These are phyloP conservation scores for Bombycilla garrulus DNA, from an alignment of 2,113 vertebrate species.

Conservation along the genomic window DNA sequence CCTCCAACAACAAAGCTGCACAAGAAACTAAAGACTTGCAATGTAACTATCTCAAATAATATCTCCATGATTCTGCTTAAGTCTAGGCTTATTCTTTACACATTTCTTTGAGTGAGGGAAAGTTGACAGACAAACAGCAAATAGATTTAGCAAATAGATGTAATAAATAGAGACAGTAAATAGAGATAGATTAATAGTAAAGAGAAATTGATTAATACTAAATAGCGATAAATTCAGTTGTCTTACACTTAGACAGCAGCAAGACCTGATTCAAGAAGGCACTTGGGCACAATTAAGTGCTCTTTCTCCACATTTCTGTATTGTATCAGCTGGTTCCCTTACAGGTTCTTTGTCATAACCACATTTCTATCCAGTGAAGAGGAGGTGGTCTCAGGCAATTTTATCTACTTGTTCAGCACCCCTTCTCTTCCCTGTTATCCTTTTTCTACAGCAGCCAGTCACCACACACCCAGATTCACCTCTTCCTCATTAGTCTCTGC, in stretches of 20 bases:
- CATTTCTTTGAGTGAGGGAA: background rate
- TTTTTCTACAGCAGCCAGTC: background rate
- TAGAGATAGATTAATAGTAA: background rate
- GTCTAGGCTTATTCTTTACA: background rate
- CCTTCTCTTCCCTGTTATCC: background rate
- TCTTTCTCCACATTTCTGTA: background rate
- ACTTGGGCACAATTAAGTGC: background rate
- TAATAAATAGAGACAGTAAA: background rate
- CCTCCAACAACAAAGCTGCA: background rate
- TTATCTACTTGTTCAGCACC: background rate
- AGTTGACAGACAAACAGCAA: background rate
- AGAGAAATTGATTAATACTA: background rate
- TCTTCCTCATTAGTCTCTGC: background rate
- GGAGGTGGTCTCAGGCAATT: background rate
- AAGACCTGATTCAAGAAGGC: background rate
- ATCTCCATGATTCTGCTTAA: background rate
- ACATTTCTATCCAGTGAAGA: background rate
- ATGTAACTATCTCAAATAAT: background rate
- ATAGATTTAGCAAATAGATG: background rate
- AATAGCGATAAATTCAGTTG: background rate
- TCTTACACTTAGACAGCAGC: background rate
- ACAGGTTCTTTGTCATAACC: background rate
- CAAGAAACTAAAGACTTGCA: background rate
- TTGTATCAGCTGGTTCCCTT: background rate
- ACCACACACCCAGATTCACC: background rate